phyloP scores from a whole-genome alignment of 2,113 vertebrate species.

The Cottus gobio region DNA sequence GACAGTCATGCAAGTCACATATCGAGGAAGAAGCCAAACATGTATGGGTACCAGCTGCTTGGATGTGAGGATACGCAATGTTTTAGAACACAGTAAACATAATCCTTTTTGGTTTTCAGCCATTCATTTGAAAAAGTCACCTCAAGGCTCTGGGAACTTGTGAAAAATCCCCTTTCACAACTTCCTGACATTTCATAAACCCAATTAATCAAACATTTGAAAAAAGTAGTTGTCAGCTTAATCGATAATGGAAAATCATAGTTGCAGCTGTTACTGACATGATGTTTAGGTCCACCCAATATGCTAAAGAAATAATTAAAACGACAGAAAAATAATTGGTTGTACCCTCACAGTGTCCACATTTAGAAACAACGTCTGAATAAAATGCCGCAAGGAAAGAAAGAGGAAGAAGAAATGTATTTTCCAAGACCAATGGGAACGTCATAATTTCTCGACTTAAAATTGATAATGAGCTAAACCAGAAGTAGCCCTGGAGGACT shows the following conservation, averaged over 20 bases:
- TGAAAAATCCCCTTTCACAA: not conserved
- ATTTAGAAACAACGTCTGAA: not conserved
- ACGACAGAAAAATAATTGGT: not conserved
- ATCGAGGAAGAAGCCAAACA: not conserved
- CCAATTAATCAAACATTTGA: not conserved
- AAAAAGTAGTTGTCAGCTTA: not conserved
- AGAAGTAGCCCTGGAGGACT: not conserved
- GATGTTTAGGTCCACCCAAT: not conserved
- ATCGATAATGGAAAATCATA: not conserved
- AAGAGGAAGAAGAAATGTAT: not conserved
- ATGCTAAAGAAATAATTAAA: not conserved
- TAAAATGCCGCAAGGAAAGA: not conserved
- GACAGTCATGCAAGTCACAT: not conserved
- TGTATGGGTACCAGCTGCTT: not conserved
- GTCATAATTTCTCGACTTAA: conserved; percentile 6
- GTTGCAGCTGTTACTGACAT: not conserved
- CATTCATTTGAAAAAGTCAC: not conserved
- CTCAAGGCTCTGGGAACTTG: not conserved
- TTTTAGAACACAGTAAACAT: not conserved
- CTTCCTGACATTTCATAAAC: not conserved
- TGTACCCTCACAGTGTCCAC: not conserved
- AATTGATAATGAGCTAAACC: conserved; percentile 10
- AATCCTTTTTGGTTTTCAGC: not conserved
- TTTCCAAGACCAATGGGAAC: not conserved
- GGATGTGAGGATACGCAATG: not conserved